Evolutionary conservation across 1,140 invertebrate species (phyloP), one percentile per base, ranked within the genome.

Genomic region (Metopolophium dirhodum): DNA sequence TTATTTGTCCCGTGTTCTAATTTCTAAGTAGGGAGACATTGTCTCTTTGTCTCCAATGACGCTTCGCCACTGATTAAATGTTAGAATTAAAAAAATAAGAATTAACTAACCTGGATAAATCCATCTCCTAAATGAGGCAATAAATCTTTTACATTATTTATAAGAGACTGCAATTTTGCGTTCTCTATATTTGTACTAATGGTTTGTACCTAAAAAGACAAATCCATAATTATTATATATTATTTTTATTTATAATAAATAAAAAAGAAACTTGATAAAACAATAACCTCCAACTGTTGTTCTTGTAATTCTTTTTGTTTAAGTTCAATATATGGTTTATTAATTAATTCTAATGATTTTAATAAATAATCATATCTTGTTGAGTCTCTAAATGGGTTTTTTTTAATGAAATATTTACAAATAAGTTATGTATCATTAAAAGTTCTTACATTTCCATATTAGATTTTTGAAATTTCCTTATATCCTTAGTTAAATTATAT

Each of bases 131-230:
- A 54, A 45, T 93, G 91, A 4, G 91, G 91, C 8, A 93, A 45
- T 93, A 93, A 86, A 54, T 93, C 91, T 86, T 93, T 93, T 30
- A 93, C 91, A 45, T 93, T 83, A 57, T 82, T 93, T 54, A 93
- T 93, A 57, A 93, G 49, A 22, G 91, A 93, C 22, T 85, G 82
- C 7, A 93, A 51, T 23, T 85, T 93, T 93, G 91, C 91, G 54
- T 93, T 93, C 85, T 93, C 91, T 41, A 93, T 86, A 83, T 85
- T 93, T 47, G 9, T 41, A 54, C 22, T 93, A 83, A 6, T 41
- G 77, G 20, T 83, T 83, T 83, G 49, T 45, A 37, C 2, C 91
- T 93, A 18, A 57, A 93, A 51, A n/a, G 41, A 85, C 35, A 85
- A 92, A 93, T 85, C 37, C 18, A 51, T 26, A 85, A 85, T 91